Conservation (phyloP, 2,113 vertebrate species). For the Psettodes erumei region DNA sequence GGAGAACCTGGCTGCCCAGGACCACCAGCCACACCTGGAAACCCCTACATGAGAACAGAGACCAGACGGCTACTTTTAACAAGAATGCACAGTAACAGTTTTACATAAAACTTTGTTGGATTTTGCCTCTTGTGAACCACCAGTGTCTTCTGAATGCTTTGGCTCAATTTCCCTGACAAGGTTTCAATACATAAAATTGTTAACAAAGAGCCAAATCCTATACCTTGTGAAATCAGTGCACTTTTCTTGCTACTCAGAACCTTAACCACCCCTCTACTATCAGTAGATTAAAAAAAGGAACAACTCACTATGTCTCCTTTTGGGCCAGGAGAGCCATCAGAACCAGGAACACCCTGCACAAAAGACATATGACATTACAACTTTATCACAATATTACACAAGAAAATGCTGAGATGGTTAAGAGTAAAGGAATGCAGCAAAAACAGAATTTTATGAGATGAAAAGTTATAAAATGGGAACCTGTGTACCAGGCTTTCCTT, state of each 20-base stretch:
- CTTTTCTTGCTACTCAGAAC: no score
- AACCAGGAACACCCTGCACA: conserved; percentile 79
- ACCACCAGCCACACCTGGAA: conserved; percentile 72
- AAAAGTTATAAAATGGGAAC: conserved; percentile 82
- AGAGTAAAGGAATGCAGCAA: background rate
- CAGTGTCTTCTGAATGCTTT: no score
- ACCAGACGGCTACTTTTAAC: background rate
- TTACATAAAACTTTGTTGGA: no score
- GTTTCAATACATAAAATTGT: no score
- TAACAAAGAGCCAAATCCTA: no score
- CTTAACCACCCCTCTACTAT: no score
- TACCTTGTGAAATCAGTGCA: no score
- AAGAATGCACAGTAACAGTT: background rate
- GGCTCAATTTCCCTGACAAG: no score
- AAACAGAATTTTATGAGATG: conserved; percentile 31
- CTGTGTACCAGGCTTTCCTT: conserved; percentile 85
- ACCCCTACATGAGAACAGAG: conserved; percentile 75
- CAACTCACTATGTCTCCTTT: conserved; percentile 81
- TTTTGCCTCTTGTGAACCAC: no score
- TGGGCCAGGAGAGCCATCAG: conserved; percentile 68
- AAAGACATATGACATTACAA: conserved; percentile 13
- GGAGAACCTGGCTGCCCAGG: conserved; percentile 69
- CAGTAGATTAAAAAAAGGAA: background rate
- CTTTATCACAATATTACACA: no score
- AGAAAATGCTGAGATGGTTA: no score